Evolutionary conservation across 2,797 vertebrate species (phyloP), one percentile per base, ranked within the genome.

Genomic region (Pogonophryne albipinna): DNA sequence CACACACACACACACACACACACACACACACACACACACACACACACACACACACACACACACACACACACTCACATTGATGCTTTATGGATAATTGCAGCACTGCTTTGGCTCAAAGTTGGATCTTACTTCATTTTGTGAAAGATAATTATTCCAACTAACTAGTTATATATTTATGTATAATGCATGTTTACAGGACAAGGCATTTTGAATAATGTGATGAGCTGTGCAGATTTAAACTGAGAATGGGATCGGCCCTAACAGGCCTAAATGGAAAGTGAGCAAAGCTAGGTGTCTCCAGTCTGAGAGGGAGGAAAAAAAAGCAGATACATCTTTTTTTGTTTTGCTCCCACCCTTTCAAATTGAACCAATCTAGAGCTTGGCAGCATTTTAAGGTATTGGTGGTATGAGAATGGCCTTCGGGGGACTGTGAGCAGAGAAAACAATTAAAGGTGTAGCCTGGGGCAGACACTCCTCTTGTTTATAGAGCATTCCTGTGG

Each of bases 361-460:
- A 92, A 93, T 90, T 88, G 87, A 90, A 85, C 79, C 87, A 88
- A 89, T 90, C 78, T 84, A 76, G 78, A 38, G 73, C 76, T 89
- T 91, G 74, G 83, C 88, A 90, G 90, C 81, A 52, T 91, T 91
- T 86, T 78, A 89, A 86, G 85, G 72, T 82, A 74, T 87, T 51
- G 46, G 71, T 71, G 84, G 87, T 74, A 74, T 85, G 83, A 85
- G 79, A 83, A 73, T 68, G 69, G 86, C 89, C 88, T 80, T 63
- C 13, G 42, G 88, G 85, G 85, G 63, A 71, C 74, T 84, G 72
- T 49, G 79, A 86, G 88, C 86, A 85, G 67, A 87, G 82, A 93
- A 92, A 93, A 93, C 90, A 89, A 91, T 94, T 93, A 91, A 91
- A 91, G 86, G 84, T 87, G 85, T 79, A 90, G 87, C 92, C 86